These are phyloP conservation scores for Tautogolabrus adspersus DNA, from an alignment of 2,113 vertebrate species.

Conservation along the genomic window DNA sequence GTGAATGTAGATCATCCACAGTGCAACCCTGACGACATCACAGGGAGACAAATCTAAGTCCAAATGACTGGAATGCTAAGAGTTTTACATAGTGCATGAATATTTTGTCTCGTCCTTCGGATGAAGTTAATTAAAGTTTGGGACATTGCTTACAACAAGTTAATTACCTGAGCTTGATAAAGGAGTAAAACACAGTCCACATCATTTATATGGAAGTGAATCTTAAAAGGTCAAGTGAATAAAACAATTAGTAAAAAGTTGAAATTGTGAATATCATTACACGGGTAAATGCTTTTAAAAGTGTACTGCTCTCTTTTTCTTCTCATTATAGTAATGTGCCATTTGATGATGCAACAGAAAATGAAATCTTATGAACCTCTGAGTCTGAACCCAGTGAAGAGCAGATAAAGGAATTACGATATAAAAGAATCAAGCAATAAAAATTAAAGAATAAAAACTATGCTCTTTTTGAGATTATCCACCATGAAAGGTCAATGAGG, in stretches of 20 bases:
- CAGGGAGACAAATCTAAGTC: conserved; percentile 5
- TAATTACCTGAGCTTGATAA: conserved; percentile 50
- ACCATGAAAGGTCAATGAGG: conserved; percentile 34
- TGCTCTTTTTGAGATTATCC: conserved; percentile 29
- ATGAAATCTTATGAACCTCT: conserved; percentile 37
- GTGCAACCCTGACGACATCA: neutral
- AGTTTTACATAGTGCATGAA: conserved; percentile 5
- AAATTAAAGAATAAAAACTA: conserved; percentile 31
- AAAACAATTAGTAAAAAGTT: conserved; percentile 30
- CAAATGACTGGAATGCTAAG: conserved; percentile 2
- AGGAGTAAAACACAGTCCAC: conserved; percentile 4
- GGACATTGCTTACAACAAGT: conserved; percentile 19
- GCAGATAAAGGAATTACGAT: conserved; percentile 35
- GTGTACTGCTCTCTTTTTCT: neutral
- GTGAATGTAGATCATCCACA: conserved; percentile 47
- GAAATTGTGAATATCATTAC: conserved; percentile 19
- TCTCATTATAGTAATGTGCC: conserved; percentile 20
- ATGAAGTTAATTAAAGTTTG: conserved; percentile 10
- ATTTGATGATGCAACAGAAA: conserved; percentile 48
- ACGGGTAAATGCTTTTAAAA: conserved; percentile 4
- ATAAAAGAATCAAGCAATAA: conserved; percentile 38
- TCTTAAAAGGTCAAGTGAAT: conserved; percentile 44
- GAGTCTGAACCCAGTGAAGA: conserved; percentile 24
- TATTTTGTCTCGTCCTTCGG: neutral
- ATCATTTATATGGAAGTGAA: neutral